A percentile compares a stretch with the other conserved stretches of the same genome.
Conservation (phyloP, 2,797 vertebrate genomes). For the Ctenopoma multispine region DNA sequence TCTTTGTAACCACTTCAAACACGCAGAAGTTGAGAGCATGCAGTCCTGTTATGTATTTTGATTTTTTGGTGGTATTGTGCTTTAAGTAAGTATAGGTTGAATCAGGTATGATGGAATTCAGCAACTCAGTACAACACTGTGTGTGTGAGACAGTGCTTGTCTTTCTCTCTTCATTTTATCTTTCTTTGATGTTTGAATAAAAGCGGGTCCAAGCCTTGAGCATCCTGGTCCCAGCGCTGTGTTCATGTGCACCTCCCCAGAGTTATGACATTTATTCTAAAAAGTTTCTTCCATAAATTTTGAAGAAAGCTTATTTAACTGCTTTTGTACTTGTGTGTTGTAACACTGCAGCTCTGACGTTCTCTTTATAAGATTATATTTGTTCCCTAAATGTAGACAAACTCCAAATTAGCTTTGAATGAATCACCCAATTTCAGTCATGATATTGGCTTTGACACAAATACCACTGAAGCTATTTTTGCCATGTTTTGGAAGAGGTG, state of each 20-base stretch:
- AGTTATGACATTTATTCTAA: constrained; percentile 44
- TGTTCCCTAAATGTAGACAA: background rate
- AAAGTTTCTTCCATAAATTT: constrained; percentile 12
- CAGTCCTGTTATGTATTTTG: constrained; percentile 49
- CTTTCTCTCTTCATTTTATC: constrained; percentile 55
- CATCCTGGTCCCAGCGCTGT: constrained; percentile 30
- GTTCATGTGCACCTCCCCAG: constrained; percentile 45
- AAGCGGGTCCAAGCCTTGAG: constrained; percentile 52
- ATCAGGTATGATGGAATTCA: constrained; percentile 60
- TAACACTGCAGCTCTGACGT: background rate
- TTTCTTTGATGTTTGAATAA: constrained; percentile 71
- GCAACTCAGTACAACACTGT: constrained; percentile 27
- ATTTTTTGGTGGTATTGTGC: constrained; percentile 51
- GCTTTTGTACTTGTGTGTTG: constrained; percentile 29
- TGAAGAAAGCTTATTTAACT: constrained; percentile 13
- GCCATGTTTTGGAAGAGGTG: background rate
- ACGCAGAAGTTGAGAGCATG: constrained; percentile 17
- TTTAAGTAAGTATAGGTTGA: constrained; percentile 53
- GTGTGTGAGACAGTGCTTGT: constrained; percentile 3
- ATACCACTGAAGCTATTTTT: background rate
- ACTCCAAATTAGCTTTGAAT: background rate
- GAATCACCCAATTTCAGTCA: background rate
- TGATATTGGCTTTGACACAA: background rate
- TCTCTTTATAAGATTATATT: background rate
- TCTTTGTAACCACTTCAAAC: constrained; percentile 54